Evolutionary conservation across 1,140 invertebrate species (phyloP).

Genomic region (Zaprionus camerounensis): DNA sequence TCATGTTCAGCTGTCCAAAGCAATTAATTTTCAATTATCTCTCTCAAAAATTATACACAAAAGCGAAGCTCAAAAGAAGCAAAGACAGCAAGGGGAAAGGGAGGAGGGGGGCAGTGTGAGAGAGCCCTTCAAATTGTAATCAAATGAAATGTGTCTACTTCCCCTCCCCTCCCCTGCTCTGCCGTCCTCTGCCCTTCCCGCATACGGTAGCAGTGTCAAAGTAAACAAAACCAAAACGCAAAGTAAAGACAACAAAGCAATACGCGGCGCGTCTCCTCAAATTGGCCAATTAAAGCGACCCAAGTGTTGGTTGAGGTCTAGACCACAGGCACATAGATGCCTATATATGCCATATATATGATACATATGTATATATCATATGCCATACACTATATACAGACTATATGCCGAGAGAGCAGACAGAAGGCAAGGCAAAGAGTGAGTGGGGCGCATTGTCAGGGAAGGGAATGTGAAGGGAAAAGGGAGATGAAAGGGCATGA

Average conservation of each 20-base stretch:
- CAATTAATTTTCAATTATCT: constrained; percentile 83
- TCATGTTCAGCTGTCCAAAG: constrained; percentile 75
- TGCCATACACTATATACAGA: not conserved
- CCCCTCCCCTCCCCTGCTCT: not conserved
- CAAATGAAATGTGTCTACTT: constrained; percentile 30
- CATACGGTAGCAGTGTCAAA: constrained; percentile 52
- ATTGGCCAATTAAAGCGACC: constrained; percentile 75
- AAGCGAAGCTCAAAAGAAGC: constrained; percentile 22
- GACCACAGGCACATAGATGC: constrained; percentile 12
- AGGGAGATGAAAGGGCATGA: not conserved
- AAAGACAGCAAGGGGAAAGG: not conserved
- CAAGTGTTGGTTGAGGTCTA: constrained; percentile 49
- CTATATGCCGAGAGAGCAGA: not conserved
- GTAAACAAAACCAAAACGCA: constrained; percentile 55
- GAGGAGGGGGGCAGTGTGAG: not conserved
- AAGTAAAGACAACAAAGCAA: constrained; percentile 42
- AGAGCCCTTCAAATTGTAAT: constrained; percentile 46
- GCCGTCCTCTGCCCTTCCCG: not conserved
- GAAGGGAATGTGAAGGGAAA: not conserved
- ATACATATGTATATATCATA: not conserved
- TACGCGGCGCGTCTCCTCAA: constrained; percentile 32
- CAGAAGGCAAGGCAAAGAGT: not conserved
- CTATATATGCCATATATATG: not conserved
- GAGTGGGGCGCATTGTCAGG: not conserved
- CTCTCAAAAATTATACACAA: constrained; percentile 62